phyloP scores from a whole-genome alignment of 2,888 invertebrate species.

The Meandrusa payeni region DNA sequence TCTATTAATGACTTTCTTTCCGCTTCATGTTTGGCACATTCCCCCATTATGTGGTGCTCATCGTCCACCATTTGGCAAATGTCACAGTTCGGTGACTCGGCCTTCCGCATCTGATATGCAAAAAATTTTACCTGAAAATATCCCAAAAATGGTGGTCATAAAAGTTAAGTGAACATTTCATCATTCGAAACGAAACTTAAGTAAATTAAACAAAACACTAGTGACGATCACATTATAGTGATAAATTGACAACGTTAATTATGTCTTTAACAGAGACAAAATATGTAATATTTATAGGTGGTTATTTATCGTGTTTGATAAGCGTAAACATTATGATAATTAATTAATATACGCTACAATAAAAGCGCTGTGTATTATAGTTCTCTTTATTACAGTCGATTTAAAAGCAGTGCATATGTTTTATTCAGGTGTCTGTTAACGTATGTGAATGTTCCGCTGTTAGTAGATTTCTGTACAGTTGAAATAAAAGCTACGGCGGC shows the following conservation, averaged over 20 bases:
- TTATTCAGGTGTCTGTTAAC: slow-evolving; percentile 15
- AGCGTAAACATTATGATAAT: slow-evolving; percentile 25
- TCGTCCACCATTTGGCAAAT: too few species aligned
- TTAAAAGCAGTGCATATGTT: slow-evolving; percentile 21
- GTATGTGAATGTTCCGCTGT: slow-evolving; percentile 3
- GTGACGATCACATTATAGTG: slow-evolving; percentile 10
- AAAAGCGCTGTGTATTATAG: slow-evolving; percentile 21
- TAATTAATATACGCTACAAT: slow-evolving; percentile 23
- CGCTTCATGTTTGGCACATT: too few species aligned
- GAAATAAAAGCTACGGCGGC: too few species aligned
- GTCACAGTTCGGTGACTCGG: too few species aligned
- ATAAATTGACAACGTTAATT: slow-evolving; percentile 22
- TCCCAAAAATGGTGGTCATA: too few species aligned
- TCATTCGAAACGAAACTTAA: too few species aligned
- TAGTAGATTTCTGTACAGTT: neutral
- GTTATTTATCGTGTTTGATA: slow-evolving; percentile 26
- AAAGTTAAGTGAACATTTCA: too few species aligned
- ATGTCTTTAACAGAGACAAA: slow-evolving; percentile 23
- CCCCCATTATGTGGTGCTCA: too few species aligned
- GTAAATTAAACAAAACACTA: slow-evolving; percentile 6
- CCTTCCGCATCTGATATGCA: too few species aligned
- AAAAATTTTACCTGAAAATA: too few species aligned
- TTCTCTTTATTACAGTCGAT: slow-evolving; percentile 25
- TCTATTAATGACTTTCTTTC: too few species aligned
- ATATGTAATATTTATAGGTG: slow-evolving; percentile 23